Conservation (phyloP, 1,140 invertebrate species). For the Tigriopus japonicus region DNA sequence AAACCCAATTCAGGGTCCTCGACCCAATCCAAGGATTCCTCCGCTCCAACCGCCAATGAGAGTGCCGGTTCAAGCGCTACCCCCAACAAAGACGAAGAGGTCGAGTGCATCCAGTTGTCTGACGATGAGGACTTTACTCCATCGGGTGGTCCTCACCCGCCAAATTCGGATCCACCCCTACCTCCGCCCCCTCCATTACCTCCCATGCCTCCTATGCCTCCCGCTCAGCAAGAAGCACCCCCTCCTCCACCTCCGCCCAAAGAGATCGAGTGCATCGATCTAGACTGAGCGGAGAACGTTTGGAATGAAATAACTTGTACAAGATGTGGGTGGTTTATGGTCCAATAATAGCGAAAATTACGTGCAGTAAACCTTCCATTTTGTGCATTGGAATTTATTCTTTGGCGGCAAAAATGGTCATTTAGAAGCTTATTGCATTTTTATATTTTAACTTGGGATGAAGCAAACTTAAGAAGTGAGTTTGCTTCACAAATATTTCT, state of each 20-base stretch:
- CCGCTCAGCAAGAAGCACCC: not conserved
- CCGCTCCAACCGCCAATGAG: not conserved
- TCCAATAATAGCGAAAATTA: too few relatives aligned
- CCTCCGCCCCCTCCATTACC: not conserved
- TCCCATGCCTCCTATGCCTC: not conserved
- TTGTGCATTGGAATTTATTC: too few relatives aligned
- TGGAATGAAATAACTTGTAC: too few relatives aligned
- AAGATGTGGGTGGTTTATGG: too few relatives aligned
- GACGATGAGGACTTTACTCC: not conserved
- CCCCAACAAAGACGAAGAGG: not conserved
- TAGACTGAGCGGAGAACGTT: not conserved
- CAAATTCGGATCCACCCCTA: not conserved
- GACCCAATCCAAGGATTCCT: not conserved
- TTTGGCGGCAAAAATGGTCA: too few relatives aligned
- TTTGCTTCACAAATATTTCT: too few relatives aligned
- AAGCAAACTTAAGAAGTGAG: too few relatives aligned
- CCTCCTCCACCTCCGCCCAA: not conserved
- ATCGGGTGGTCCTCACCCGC: not conserved
- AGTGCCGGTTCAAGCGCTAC: not conserved
- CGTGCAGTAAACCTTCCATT: too few relatives aligned
- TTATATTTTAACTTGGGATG: too few relatives aligned
- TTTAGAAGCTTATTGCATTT: too few relatives aligned
- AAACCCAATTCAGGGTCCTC: not conserved
- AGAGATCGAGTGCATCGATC: slow-evolving; percentile 14
- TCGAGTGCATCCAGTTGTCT: slow-evolving; percentile 12